phyloP scores from a whole-genome alignment of 1,140 invertebrate genomes.

The Mizuhopecten yessoensis region DNA sequence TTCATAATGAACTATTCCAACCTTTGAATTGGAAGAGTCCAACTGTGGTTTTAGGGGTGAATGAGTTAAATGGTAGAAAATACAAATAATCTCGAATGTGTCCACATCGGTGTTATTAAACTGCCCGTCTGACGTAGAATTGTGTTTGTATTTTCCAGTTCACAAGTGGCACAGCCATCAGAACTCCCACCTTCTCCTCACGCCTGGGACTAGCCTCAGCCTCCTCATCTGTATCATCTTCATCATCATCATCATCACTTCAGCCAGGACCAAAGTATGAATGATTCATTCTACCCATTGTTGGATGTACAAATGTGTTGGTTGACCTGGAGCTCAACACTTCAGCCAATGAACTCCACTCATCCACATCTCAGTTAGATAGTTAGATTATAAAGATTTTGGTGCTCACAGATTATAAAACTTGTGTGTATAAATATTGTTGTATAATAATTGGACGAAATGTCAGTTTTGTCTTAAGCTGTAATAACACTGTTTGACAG shows the following conservation, averaged over 20 bases:
- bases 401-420: neutral
- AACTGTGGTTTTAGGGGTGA: too few species aligned
- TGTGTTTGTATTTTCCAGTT: constrained; percentile 88
- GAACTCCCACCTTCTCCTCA: constrained; percentile 98
- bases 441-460: neutral
- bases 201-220: constrained; percentile 91
- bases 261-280: neutral
- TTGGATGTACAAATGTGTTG: neutral
- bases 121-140: neutral
- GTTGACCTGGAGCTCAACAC: neutral
- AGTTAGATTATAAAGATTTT: neutral
- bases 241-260: neutral
- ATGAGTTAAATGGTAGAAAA: too few species aligned
- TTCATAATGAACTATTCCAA: too few species aligned
- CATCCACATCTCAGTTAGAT: neutral
- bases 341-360: neutral
- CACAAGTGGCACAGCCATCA: constrained; percentile 97
- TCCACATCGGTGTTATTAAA: too few species aligned
- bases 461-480: neutral
- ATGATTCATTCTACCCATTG: neutral
- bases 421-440: neutral
- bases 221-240: neutral
- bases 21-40: too few species aligned
- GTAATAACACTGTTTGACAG: neutral
- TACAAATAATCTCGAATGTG: too few species aligned